phyloP scores from a whole-genome alignment of 2,888 invertebrate species.

The Tiliacea aurago region DNA sequence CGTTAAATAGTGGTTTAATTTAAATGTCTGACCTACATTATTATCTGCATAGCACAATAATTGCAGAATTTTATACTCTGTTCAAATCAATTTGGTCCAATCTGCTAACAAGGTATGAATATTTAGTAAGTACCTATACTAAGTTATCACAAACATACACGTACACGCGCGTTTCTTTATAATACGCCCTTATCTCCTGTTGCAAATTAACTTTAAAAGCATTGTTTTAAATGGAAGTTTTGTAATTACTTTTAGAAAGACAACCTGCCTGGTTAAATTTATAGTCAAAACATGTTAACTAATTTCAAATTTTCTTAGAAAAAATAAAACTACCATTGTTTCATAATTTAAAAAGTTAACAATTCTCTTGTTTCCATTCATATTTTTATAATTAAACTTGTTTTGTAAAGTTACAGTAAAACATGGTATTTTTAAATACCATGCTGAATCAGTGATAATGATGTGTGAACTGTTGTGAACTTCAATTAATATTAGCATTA shows the following conservation, averaged over 20 bases:
- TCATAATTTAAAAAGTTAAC: not conserved
- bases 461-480: not conserved
- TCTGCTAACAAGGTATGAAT: slow-evolving; percentile 19
- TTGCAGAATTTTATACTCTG: slow-evolving; percentile 8
- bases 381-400: not conserved
- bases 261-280: not conserved
- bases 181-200: slow-evolving; percentile 9
- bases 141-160: slow-evolving; percentile 23
- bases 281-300: not conserved
- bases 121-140: not conserved
- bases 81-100: slow-evolving; percentile 23
- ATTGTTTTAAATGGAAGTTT: slow-evolving; percentile 12
- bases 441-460: not conserved
- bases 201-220: not conserved
- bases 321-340: not conserved
- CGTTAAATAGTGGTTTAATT: slow-evolving; percentile 20
- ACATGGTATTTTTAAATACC: slow-evolving; percentile 15
- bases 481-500: not conserved
- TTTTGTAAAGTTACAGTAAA: not conserved
- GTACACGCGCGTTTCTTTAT: not conserved
- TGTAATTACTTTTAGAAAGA: not conserved
- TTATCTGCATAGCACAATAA: slow-evolving; percentile 37
- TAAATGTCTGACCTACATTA: slow-evolving; percentile 44
- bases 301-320: not conserved
- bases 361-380: slow-evolving; percentile 1